Evolutionary conservation across 2,113 vertebrate genomes (phyloP), one percentile per base, ranked within the genome.

Genomic region (Carassius gibelio): DNA sequence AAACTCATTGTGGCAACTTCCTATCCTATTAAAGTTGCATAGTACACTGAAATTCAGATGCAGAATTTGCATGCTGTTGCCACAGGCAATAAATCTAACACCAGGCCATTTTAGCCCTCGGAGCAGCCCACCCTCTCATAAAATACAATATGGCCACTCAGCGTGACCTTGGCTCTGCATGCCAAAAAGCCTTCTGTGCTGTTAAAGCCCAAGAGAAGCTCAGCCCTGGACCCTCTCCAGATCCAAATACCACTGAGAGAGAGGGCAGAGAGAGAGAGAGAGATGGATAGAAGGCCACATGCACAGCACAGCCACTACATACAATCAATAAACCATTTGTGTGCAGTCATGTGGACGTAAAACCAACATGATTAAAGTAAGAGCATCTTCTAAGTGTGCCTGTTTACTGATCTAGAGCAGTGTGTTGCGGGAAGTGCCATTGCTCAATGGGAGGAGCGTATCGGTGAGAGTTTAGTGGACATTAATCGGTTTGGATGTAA

Each of bases 401-500:
- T 36, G 36, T 69, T 72, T 72, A 9, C 42, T 68, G 38, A 84
- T 19, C 59, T 88, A 91, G 13, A 61, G 57, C 8, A 69, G 87
- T 78, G 82, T 48, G 85, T 21, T 48, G 66, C 80, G 7, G 48
- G 15, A 76, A 68, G n/a, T 5, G 23, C 76, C n/a, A 59, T 48
- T 14, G 84, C 83, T 66, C 85, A 81, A 55, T 86, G 90, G 92
- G 90, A 92, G 62, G 36, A 48, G 86, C 84, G 88, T 90, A 87
- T 91, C 90, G 95, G 96, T 95, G 95, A 93, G 94, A 95, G 96
- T 96, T 81, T 94, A 93, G 93, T 93, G 96, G 95, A 93, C 94
- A 93, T 95, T 97, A 97, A 98, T 96, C 96, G 96, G 95, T 95
- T 95, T 95, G 95, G 96, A 97, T 94, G 93, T 95, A 95, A 93